A percentile compares a stretch with the other conserved stretches of the same genome.
Conservation (phyloP, 2,113 vertebrate genomes). For the Phodopus roborovskii region DNA sequence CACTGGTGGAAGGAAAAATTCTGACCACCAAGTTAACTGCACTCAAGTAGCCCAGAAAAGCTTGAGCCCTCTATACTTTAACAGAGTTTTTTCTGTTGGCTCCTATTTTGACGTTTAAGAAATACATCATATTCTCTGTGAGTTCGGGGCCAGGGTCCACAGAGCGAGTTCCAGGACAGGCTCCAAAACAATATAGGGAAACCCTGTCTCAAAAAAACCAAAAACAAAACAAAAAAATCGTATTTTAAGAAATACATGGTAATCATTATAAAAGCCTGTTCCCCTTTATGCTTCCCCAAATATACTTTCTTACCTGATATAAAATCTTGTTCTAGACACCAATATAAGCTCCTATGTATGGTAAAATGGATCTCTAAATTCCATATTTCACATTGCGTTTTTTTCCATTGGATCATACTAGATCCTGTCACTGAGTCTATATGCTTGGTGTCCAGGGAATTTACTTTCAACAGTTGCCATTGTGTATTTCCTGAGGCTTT, state of each 20-base stretch:
- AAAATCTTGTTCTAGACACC: neutral
- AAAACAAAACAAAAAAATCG: no score
- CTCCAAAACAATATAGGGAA: no score
- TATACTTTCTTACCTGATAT: neutral
- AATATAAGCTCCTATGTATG: neutral
- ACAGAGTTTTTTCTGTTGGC: neutral
- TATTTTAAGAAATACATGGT: neutral
- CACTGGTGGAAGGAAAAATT: neutral
- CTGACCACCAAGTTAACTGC: neutral
- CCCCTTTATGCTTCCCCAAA: neutral
- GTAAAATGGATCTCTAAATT: neutral
- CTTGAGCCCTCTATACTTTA: neutral
- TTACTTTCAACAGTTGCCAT: neutral
- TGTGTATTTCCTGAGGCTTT: neutral
- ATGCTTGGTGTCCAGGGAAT: neutral
- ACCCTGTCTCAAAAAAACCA: no score
- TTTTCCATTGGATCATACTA: neutral
- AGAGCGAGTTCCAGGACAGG: no score
- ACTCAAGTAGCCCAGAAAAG: neutral
- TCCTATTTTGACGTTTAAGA: neutral
- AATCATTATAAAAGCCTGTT: neutral
- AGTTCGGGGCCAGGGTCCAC: no score
- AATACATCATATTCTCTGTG: no score
- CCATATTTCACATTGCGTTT: neutral
- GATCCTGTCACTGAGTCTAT: neutral